phyloP scores from a whole-genome alignment of 2,888 invertebrate genomes.

The Flexamia atlantica region DNA sequence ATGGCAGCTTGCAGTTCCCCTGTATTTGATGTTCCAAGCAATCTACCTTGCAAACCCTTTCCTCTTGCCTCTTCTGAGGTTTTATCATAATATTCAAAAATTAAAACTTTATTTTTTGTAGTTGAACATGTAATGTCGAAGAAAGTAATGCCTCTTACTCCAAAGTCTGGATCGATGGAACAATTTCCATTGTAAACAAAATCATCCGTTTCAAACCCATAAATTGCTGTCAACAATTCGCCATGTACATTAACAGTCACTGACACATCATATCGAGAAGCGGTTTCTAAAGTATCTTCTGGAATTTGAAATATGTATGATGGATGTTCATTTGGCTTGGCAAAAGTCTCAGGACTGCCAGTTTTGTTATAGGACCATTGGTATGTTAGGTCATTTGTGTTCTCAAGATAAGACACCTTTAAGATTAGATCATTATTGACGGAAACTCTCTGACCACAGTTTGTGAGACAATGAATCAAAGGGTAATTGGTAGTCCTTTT shows the following conservation, averaged over 20 bases:
- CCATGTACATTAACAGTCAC: neutral
- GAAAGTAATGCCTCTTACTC: neutral
- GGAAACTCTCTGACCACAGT: neutral
- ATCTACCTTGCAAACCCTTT: neutral
- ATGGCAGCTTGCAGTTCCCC: neutral
- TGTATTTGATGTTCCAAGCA: neutral
- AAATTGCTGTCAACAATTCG: neutral
- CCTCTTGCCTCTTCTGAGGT: neutral
- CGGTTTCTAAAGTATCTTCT: slow-evolving; percentile 12
- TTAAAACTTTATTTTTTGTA: neutral
- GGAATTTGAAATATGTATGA: slow-evolving; percentile 25
- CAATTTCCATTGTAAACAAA: neutral
- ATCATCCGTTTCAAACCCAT: slow-evolving; percentile 21
- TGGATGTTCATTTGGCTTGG: neutral
- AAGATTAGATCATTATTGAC: neutral
- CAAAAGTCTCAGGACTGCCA: neutral
- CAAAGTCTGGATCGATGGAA: neutral
- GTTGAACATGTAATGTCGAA: slow-evolving; percentile 3
- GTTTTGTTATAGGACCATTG: neutral
- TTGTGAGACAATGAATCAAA: neutral
- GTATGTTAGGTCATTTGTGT: neutral
- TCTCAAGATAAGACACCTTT: neutral
- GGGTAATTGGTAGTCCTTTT: neutral
- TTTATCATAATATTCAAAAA: slow-evolving; percentile 30
- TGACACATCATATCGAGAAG: neutral